Base-by-base conservation (phyloP, 2,113 vertebrate species). In the Gorilla gorilla region DNA sequence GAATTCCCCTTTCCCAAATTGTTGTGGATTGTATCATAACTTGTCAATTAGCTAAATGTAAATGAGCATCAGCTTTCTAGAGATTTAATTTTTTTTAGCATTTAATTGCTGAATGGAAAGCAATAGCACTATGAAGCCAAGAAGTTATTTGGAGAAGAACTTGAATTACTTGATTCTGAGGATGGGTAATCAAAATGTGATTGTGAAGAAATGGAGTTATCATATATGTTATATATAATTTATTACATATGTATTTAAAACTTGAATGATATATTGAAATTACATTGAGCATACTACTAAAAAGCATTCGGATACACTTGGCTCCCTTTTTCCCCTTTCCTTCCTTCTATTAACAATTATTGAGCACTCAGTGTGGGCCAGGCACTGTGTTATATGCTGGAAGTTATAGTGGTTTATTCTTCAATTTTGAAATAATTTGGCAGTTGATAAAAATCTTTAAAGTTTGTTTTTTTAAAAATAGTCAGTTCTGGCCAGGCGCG, bases 351-450 rank as follows among this genome's bases (percentile, higher is more conserved):
- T 45, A 22, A 57, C 50, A 25, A 57, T 30, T 64, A 12, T 25
- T 80, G 45, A 89, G 38, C 8, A n/a, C 8, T 66, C 45, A 48
- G 5, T 45, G 17, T 25, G 23, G 32, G 10, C 48, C 66, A 95
- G 30, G 40, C 48, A 76, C 5, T 2, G 2, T 30, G 2, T 30
- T 85, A 48, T 6, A 27, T 14, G n/a, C 43, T 92, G 40, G 40
- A 85, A 92, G 16, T 66, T 59, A 68, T 38, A 81, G 23, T 45
- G 89, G 48, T 70, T 85, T 59, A 59, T n/a, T 92, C 66, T 80
- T 70, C 23, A n/a, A 81, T 23, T 35, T 76, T 92, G 45, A 97
- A 84, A 89, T 79, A 84, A 35, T 73, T 97, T 84, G 83, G 20
- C 72, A 85, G 40, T 55, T 94, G 73, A 32, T 80, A 38, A 89